Conservation (phyloP, 2,797 vertebrate species). For the Manis crassicaudata region DNA sequence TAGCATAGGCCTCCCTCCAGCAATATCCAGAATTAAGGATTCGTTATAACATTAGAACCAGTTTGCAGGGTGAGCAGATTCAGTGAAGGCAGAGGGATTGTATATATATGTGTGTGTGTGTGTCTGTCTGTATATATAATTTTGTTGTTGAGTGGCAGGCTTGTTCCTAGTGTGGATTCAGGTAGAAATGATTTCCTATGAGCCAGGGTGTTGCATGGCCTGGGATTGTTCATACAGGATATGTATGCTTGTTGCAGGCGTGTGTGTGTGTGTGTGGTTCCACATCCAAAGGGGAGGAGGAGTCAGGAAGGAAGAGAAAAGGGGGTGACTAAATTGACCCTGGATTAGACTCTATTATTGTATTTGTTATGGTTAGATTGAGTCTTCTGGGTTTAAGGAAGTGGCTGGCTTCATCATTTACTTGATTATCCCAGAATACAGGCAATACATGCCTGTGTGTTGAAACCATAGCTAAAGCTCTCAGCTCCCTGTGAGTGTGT, state of each 20-base stretch:
- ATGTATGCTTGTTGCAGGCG: background rate
- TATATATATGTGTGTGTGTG: background rate
- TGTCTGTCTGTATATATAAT: too few species aligned
- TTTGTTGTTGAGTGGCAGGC: background rate
- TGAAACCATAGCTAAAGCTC: background rate
- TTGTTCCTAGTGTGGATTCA: background rate
- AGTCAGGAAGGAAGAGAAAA: slow-evolving; percentile 32
- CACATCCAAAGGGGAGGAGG: background rate
- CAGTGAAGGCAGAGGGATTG: background rate
- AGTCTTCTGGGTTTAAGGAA: slow-evolving; percentile 72
- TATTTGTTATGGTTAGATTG: background rate
- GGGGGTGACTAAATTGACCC: background rate
- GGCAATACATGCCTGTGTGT: background rate
- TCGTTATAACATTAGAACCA: background rate
- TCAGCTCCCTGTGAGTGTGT: rapidly evolving
- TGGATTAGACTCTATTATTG: slow-evolving; percentile 56
- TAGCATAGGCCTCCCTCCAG: background rate
- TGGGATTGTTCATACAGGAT: rapidly evolving
- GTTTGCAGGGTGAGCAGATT: too few species aligned
- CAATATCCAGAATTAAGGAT: background rate
- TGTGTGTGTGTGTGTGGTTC: background rate
- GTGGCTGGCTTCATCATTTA: background rate
- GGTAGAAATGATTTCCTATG: background rate
- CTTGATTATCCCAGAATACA: slow-evolving; percentile 47
- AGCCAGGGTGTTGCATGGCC: background rate